Percentiles rank a stretch among this genome's conserved stretches.
Conservation (phyloP, 2,888 invertebrate genomes). For the Lasioglossum vierecki region DNA sequence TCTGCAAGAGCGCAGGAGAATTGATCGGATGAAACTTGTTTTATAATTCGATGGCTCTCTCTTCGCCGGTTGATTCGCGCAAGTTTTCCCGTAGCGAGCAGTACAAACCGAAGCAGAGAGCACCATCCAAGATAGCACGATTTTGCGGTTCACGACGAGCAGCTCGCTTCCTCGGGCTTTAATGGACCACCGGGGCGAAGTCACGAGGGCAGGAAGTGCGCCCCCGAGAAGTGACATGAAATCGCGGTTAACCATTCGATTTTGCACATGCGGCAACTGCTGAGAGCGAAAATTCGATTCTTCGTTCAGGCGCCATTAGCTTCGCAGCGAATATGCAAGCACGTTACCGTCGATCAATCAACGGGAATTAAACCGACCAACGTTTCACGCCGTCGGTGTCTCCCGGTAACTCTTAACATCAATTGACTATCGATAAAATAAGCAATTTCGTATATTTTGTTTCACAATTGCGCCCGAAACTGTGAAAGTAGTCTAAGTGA, state of each 20-base stretch:
- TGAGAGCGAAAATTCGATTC: conserved; percentile 53
- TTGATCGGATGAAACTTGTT: neutral
- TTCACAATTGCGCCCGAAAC: neutral
- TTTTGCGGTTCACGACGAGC: conserved; percentile 65
- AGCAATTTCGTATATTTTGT: neutral
- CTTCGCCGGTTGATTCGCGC: conserved; percentile 30
- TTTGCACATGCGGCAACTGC: conserved; percentile 57
- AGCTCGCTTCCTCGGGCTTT: conserved; percentile 59
- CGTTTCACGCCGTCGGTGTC: too few species aligned
- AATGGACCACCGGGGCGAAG: conserved; percentile 65
- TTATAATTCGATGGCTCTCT: neutral
- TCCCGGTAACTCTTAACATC: neutral
- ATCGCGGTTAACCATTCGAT: conserved; percentile 67
- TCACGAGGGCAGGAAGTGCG: conserved; percentile 62
- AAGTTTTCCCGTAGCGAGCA: conserved; percentile 32
- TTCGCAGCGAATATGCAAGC: conserved; percentile 32
- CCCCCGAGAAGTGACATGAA: conserved; percentile 62
- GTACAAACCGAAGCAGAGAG: conserved; percentile 40
- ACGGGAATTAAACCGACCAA: conserved; percentile 22
- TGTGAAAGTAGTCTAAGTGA: too few species aligned
- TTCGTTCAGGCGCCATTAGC: conserved; percentile 55
- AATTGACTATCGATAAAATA: neutral
- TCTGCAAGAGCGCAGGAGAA: neutral
- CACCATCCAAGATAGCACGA: conserved; percentile 59
- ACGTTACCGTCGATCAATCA: conserved; percentile 28